Conservation (phyloP, 2,888 invertebrate genomes). For the Polydrusus tereticollis region DNA sequence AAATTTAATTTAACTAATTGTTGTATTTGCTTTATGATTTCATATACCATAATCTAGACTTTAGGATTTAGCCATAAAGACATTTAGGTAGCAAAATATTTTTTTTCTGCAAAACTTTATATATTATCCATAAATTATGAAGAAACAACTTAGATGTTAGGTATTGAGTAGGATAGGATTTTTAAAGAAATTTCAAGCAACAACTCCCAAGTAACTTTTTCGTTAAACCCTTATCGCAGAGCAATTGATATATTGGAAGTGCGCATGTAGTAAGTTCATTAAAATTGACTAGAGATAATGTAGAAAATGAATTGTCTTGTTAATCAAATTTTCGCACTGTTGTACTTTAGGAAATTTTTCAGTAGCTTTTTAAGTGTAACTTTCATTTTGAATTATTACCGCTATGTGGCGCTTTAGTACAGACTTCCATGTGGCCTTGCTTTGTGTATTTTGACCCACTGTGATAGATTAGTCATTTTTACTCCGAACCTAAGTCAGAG, state of each 20-base stretch:
- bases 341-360: conserved; percentile 12
- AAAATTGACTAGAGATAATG: conserved; percentile 19
- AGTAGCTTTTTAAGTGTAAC: conserved; percentile 3
- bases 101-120: conserved; percentile 31
- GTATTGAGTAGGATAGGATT: conserved; percentile 25
- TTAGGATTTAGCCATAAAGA: conserved; percentile 34
- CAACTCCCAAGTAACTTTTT: conserved; percentile 24
- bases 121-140: conserved; percentile 26
- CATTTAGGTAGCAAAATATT: conserved; percentile 35
- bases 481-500: conserved; percentile 33
- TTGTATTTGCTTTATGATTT: conserved; percentile 26
- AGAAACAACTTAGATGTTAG: conserved; percentile 32
- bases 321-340: conserved; percentile 8
- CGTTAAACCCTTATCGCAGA: conserved; percentile 17
- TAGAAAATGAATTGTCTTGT: conserved; percentile 15
- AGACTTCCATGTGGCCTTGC: conserved; percentile 50
- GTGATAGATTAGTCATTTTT: conserved; percentile 55
- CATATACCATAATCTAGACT: conserved; percentile 18
- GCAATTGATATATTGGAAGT: conserved; percentile 20
- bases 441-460: conserved; percentile 52
- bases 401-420: conserved; percentile 19
- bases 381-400: neutral
- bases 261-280: conserved; percentile 1
- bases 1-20: conserved; percentile 14
- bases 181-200: conserved; percentile 25